Evolutionary conservation across 2,888 invertebrate genomes (phyloP).

Genomic region (Orgyia antiqua): DNA sequence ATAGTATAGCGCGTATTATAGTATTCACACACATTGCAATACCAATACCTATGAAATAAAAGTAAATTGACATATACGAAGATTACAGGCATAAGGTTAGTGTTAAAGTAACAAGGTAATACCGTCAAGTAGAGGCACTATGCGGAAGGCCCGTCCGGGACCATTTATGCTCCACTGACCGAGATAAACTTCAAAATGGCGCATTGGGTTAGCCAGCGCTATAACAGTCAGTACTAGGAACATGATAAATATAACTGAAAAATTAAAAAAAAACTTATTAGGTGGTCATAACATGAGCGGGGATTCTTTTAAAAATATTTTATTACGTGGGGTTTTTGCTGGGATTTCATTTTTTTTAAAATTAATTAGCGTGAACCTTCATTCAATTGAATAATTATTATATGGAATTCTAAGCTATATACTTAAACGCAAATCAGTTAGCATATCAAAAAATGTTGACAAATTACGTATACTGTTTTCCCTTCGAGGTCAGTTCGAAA

Average conservation of each 20-base stretch:
- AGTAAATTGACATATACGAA: too few species aligned
- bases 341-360: too few species aligned
- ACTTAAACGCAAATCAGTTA: too few species aligned
- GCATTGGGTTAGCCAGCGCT: conserved; percentile 53
- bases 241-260: conserved; percentile 50
- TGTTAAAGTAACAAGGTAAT: too few species aligned
- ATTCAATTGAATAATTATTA: too few species aligned
- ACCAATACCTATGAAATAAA: conserved; percentile 47
- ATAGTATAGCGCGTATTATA: conserved; percentile 55
- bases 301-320: not conserved
- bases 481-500: too few species aligned
- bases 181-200: conserved; percentile 67
- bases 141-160: conserved; percentile 64
- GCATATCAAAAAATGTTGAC: too few species aligned
- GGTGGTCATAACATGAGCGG: too few species aligned
- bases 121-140: conserved; percentile 63
- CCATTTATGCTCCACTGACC: conserved; percentile 71
- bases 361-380: too few species aligned
- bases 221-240: conserved; percentile 40
- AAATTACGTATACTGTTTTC: too few species aligned
- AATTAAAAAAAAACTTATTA: not conserved
- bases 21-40: conserved; percentile 63
- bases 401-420: too few species aligned
- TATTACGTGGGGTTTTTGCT: not conserved
- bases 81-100: too few species aligned